Evolutionary conservation across 2,113 vertebrate species (phyloP), one percentile per base, ranked within the genome.

Genomic region (Mustelus asterias): DNA sequence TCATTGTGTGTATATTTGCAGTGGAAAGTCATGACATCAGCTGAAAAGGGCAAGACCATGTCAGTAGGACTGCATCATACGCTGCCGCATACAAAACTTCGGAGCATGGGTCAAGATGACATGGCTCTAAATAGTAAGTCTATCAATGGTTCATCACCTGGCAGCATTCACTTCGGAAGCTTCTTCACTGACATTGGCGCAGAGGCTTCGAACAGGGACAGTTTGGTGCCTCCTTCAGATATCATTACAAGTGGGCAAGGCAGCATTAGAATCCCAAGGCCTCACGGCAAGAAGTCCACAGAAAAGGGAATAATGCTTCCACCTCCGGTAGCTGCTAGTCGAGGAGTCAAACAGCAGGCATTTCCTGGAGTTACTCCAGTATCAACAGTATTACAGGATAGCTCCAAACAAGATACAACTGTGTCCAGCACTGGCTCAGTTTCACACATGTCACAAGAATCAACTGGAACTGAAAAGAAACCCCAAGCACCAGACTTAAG

Each of bases 221-320:
- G 96, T 90, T 80, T 95, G 16, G 78, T 96, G 96, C 96, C 96
- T 96, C 70, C 96, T 29, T 80, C 96, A 0, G 96, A 33, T 0
- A 96, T 18, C 16, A 94, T 96, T 0, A 76, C 78, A 0, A 86
- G 96, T 13, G 0, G 96, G 70, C 97, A 97, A 10, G 97, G 98
- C 41, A 98, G 97, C 96, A 99, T 99, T 96, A 99, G 98, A 95
- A 99, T 99, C 86, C 99, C 99, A 1, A 98, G 99, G 5, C 99
- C 99, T 0, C 99, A 99, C 2, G 99, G 98, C 37, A 98, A 98
- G 93, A 99, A 98, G 97, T 99, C 99, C 0, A 98, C 99, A 0
- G 98, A 99, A 94, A 97, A 98, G 76, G 98, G 99, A 16, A 97
- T 98, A 0, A 98, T 98, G 93, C 97, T 98, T 0, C 98, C 98